Conservation (phyloP, 2,113 vertebrate genomes). For the Lophius piscatorius region DNA sequence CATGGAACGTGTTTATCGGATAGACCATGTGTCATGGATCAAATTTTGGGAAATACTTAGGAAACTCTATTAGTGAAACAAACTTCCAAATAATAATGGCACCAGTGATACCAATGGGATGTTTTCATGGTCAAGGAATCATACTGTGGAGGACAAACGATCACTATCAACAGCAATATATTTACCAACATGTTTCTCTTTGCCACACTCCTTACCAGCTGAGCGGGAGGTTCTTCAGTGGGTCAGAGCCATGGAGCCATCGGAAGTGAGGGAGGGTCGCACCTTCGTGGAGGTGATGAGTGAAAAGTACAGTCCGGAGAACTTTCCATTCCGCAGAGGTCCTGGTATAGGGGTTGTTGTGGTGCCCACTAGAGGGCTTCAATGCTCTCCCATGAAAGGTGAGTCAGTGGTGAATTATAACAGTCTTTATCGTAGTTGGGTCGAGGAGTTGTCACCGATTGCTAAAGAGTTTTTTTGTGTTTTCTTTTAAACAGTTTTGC, state of each 20-base stretch:
- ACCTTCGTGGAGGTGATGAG: conserved; percentile 97
- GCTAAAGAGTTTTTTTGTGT: too few species aligned
- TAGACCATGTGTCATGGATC: too few species aligned
- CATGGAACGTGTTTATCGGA: too few species aligned
- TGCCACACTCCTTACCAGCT: conserved; percentile 20
- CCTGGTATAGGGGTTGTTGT: conserved; percentile 94
- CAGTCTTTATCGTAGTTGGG: neutral
- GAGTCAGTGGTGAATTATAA: conserved; percentile 16
- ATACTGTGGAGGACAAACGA: neutral
- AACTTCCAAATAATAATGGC: too few species aligned
- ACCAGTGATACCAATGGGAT: conserved; percentile 33
- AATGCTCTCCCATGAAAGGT: conserved; percentile 98
- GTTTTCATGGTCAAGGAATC: neutral
- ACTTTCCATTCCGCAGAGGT: conserved; percentile 93
- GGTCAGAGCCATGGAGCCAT: conserved; percentile 86
- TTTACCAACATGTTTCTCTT: too few species aligned
- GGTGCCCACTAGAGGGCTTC: conserved; percentile 79
- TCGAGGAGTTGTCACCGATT: too few species aligned
- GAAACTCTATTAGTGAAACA: too few species aligned
- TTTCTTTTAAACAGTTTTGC: too few species aligned
- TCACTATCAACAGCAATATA: too few species aligned
- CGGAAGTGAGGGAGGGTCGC: conserved; percentile 80
- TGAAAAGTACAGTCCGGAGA: conserved; percentile 98
- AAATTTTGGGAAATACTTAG: too few species aligned
- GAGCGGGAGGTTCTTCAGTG: conserved; percentile 36